These are phyloP conservation scores for Myotis pilosus DNA, from an alignment of 2,797 vertebrate species.

Conservation along the genomic window DNA sequence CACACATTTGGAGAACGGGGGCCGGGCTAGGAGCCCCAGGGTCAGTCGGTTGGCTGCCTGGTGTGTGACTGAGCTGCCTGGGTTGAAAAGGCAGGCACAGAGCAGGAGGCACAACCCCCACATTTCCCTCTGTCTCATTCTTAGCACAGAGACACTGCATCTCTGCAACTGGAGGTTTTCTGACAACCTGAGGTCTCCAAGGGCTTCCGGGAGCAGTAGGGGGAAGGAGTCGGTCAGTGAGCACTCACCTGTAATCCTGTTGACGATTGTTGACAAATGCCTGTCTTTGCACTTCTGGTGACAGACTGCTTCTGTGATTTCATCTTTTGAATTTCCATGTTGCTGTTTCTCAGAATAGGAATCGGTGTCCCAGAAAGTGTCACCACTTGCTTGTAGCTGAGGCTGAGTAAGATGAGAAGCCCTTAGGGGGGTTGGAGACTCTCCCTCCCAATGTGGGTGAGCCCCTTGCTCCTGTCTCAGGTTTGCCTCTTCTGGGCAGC, in stretches of 20 bases:
- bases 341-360: not conserved
- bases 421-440: not conserved
- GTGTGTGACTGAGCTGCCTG: not conserved
- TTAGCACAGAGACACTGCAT: not conserved
- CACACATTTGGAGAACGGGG: not conserved
- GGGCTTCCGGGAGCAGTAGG: constrained; percentile 45
- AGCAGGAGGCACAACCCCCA: accelerated
- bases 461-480: not conserved
- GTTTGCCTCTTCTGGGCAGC: not conserved
- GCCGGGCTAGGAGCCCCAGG: not conserved
- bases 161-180: constrained; percentile 63
- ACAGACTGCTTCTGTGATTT: constrained; percentile 52
- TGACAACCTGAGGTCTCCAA: constrained; percentile 35
- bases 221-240: not conserved
- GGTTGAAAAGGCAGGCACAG: not conserved
- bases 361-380: constrained; percentile 6
- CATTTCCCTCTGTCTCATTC: not conserved
- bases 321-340: constrained; percentile 48
- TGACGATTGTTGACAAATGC: constrained; percentile 8
- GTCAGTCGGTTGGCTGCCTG: accelerated
- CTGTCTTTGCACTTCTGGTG: constrained; percentile 33
- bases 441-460: not conserved
- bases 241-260: not conserved
- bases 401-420: not conserved
- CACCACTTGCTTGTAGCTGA: not conserved